Evolutionary conservation across 2,113 vertebrate genomes (phyloP).

Genomic region (Gasterosteus aculeatus): DNA sequence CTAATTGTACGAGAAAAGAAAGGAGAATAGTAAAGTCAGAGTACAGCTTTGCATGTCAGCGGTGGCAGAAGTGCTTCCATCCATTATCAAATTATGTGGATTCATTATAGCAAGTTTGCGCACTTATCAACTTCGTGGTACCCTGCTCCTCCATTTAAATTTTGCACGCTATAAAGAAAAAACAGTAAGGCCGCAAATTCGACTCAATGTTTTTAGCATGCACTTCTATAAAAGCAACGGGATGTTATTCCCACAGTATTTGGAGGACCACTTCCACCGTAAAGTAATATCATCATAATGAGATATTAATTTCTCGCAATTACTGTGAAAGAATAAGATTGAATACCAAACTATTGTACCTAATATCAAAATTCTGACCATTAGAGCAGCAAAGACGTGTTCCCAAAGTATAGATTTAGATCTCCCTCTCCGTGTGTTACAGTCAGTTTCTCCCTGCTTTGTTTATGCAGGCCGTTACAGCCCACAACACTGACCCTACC

Average conservation of each 20-base stretch:
- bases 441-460: neutral
- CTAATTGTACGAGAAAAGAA: neutral
- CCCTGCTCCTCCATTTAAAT: constrained; percentile 1
- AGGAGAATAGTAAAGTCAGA: neutral
- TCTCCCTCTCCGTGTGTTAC: neutral
- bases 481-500: neutral
- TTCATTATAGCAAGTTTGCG: neutral
- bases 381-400: neutral
- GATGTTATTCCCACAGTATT: neutral
- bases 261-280: neutral
- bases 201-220: neutral
- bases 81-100: neutral
- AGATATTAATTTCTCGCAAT: neutral
- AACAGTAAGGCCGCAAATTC: neutral
- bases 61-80: neutral
- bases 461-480: neutral
- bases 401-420: neutral
- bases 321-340: neutral
- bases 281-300: neutral
- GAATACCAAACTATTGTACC: neutral
- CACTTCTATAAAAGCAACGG: neutral
- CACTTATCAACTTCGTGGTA: neutral
- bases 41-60: neutral
- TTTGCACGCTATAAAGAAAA: neutral
- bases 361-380: neutral